Percentiles rank a stretch among this genome's conserved stretches.
Evolutionary conservation across 2,113 vertebrate genomes (phyloP).

Genomic region (Eudyptes chrysolophus): DNA sequence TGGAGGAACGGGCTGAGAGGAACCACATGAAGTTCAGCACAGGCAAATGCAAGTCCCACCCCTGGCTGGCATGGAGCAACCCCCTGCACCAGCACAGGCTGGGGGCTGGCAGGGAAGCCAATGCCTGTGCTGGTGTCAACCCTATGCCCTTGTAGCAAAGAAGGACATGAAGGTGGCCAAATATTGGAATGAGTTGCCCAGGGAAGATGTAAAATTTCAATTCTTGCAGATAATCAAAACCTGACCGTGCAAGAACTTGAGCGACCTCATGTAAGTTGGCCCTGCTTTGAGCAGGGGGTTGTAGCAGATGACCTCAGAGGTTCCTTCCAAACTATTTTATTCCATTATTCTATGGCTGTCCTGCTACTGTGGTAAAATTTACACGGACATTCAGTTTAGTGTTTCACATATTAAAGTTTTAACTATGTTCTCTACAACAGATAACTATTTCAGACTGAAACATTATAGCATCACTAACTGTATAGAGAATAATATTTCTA

Average conservation of each 20-base stretch:
- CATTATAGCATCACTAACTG: background rate
- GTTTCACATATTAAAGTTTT: background rate
- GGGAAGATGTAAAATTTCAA: fast-evolving
- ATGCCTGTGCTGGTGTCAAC: no score
- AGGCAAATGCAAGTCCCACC: background rate
- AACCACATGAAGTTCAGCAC: background rate
- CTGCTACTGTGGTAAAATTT: background rate
- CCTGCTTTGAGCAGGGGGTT: background rate
- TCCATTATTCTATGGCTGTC: background rate
- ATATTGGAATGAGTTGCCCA: background rate
- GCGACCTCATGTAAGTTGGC: background rate
- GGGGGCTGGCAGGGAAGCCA: background rate
- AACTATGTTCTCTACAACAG: background rate
- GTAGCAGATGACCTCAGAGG: background rate
- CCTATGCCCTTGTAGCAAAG: background rate
- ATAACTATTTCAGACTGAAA: background rate
- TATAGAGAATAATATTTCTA: background rate
- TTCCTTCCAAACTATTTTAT: background rate
- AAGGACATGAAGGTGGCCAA: background rate
- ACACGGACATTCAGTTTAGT: background rate
- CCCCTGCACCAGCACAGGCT: background rate
- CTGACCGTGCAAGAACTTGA: background rate
- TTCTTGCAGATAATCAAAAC: background rate
- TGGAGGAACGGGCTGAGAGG: background rate
- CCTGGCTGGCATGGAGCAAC: background rate